Evolutionary conservation across 2,113 vertebrate species (phyloP).

Genomic region (Scomber colias): DNA sequence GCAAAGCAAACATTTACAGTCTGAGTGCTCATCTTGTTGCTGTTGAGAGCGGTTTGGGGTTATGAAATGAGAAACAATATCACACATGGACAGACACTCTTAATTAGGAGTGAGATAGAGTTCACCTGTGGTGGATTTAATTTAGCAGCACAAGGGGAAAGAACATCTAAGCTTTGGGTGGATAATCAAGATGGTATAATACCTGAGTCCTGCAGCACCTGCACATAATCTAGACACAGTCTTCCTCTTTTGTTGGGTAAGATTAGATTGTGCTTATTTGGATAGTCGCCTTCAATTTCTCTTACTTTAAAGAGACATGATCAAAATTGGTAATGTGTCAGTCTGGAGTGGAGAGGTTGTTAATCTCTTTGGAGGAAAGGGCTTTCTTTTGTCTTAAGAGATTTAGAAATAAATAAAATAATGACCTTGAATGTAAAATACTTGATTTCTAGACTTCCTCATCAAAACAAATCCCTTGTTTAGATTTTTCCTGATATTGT

Average conservation of each 20-base stretch:
- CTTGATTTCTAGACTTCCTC: not conserved
- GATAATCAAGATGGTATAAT: slow-evolving; percentile 62
- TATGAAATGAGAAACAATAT: slow-evolving; percentile 68
- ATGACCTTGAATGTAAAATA: slow-evolving; percentile 27
- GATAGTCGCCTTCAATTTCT: slow-evolving; percentile 54
- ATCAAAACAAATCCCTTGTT: slow-evolving; percentile 21
- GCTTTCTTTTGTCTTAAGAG: slow-evolving; percentile 7
- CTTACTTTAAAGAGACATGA: slow-evolving; percentile 58
- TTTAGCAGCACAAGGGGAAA: slow-evolving; percentile 49
- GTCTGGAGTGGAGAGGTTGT: slow-evolving; percentile 35
- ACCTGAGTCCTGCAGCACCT: slow-evolving; percentile 51
- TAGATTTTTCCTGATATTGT: not conserved
- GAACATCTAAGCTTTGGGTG: slow-evolving; percentile 55
- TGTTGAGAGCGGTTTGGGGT: slow-evolving; percentile 40
- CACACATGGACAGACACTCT: slow-evolving; percentile 71
- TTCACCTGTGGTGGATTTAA: slow-evolving; percentile 68
- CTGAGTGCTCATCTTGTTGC: slow-evolving; percentile 10
- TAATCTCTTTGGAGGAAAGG: slow-evolving; percentile 22
- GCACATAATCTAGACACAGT: slow-evolving; percentile 39
- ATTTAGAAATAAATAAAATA: slow-evolving; percentile 22
- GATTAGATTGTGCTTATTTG: slow-evolving; percentile 65
- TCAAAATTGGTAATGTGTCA: slow-evolving; percentile 59
- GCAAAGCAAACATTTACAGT: slow-evolving; percentile 26
- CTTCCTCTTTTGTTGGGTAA: slow-evolving; percentile 55
- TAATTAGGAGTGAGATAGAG: slow-evolving; percentile 71